Evolutionary conservation across 2,113 vertebrate species (phyloP).

Genomic region (Ornithorhynchus anatinus): DNA sequence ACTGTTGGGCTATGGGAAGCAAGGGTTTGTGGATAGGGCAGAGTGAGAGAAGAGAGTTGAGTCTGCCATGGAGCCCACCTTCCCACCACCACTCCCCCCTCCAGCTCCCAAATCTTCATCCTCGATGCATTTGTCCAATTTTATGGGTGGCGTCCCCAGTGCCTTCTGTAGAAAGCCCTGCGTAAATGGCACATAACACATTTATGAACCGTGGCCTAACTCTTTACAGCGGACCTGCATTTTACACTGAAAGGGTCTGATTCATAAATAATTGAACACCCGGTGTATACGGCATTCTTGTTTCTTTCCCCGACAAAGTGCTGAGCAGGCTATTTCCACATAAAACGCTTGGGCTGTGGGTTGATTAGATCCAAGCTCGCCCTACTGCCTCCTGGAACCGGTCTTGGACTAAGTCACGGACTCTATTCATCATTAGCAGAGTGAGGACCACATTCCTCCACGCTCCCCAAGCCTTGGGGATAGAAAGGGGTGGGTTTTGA

Average conservation of each 20-base stretch:
- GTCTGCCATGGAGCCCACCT: too few species aligned
- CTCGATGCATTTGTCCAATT: accelerated
- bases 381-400: too few species aligned
- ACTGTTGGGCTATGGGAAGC: too few species aligned
- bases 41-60: too few species aligned
- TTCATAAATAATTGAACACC: conserved; percentile 13
- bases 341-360: too few species aligned
- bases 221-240: neutral
- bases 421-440: too few species aligned
- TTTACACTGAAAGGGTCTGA: neutral
- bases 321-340: conserved; percentile 1
- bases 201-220: neutral
- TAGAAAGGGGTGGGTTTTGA: too few species aligned
- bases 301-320: neutral
- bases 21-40: too few species aligned
- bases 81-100: neutral
- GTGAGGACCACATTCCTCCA: too few species aligned
- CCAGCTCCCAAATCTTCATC: neutral
- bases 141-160: neutral
- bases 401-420: too few species aligned
- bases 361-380: too few species aligned
- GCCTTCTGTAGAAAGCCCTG: neutral
- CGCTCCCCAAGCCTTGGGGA: too few species aligned
- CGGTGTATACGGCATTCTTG: neutral
- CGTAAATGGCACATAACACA: neutral